Base-by-base conservation (phyloP, 2,888 invertebrate species). In the Catocala sponsa region DNA sequence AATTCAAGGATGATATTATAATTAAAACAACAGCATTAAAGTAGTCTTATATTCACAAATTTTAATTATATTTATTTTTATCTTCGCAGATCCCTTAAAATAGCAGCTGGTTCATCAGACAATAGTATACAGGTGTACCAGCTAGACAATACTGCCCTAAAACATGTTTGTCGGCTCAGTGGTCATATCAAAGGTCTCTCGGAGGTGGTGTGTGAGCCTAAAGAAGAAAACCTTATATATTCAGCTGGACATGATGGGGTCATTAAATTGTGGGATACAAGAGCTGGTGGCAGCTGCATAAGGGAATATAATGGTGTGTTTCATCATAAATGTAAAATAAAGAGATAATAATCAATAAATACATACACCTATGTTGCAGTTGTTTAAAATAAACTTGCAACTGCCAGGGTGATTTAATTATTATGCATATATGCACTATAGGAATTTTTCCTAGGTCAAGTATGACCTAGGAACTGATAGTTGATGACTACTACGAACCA, bases 181-280 rank as follows among this genome's bases (percentile, higher is more conserved):
- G 90, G 95, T 0, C 95, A 95, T 76, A 74, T 84, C 46, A 91
- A 95, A 50, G 79, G 87, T 2, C 84, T 96, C 6, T 91, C 95
- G 0, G 96, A 95, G 55, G 88, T 96, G 7, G 95, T 95, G 70
- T 96, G 96, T 80, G 95, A 95, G 78, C 93, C 94, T 0, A 90
- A 87, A 13, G 95, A 96, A 55, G 95, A 94, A 55, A 89, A 96
- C 80, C 86, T 96, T 49, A 73, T 97, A 25, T 97, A 96, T 79
- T 95, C 95, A 0, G 93, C 95, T 0, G 95, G 95, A 0, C 86
- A 88, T 48, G 95, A 96, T 82, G 96, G 96, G 0, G 72, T 84
- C 25, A 89, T 97, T 38, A 95, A 95, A 75, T 81, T 96, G 55
- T 97, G 96, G 95, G 97, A 97, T 83, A 90, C 96, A 1, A 88